These are phyloP conservation scores for Melanotaenia parkinsoni DNA, from an alignment of 2,797 vertebrate genomes.

Conservation along the genomic window DNA sequence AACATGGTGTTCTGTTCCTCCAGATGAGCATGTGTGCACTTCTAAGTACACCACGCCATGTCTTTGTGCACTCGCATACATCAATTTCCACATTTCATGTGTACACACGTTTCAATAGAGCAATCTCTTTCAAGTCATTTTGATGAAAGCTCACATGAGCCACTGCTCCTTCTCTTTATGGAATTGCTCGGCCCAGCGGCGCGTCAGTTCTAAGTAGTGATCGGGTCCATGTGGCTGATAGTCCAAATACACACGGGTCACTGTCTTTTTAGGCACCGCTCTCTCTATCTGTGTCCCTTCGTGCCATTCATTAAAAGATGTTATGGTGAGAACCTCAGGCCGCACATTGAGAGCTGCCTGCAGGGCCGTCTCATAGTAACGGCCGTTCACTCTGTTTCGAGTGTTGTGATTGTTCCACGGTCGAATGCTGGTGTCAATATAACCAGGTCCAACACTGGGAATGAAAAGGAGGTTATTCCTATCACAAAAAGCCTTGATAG, in stretches of 20 bases:
- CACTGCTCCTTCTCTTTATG: conserved; percentile 90
- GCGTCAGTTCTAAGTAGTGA: conserved; percentile 89
- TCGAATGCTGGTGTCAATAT: conserved; percentile 89
- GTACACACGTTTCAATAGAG: conserved; percentile 1
- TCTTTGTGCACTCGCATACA: background rate
- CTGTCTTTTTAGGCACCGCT: conserved; percentile 87
- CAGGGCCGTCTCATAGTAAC: conserved; percentile 90
- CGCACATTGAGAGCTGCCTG: conserved; percentile 87
- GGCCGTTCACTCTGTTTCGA: conserved; percentile 89
- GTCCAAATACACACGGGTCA: conserved; percentile 88
- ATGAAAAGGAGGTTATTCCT: conserved; percentile 90
- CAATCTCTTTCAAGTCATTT: conserved; percentile 46
- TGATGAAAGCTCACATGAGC: conserved; percentile 85
- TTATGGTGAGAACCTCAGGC: conserved; percentile 88
- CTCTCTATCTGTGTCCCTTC: conserved; percentile 93
- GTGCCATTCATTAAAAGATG: conserved; percentile 93
- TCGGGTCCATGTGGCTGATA: conserved; percentile 88
- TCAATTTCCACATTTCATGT: background rate
- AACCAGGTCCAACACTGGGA: conserved; percentile 90
- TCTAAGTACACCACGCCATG: background rate
- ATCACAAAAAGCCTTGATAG: conserved; percentile 89
- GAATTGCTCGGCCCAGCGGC: conserved; percentile 89
- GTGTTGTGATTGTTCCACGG: conserved; percentile 96
- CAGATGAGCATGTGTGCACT: conserved; percentile 11
- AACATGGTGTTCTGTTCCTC: background rate